A percentile compares a stretch with the other conserved stretches of the same genome.
These are phyloP conservation scores for Catharus fuscescens DNA, from an alignment of 2,113 vertebrate species.

Conservation along the genomic window DNA sequence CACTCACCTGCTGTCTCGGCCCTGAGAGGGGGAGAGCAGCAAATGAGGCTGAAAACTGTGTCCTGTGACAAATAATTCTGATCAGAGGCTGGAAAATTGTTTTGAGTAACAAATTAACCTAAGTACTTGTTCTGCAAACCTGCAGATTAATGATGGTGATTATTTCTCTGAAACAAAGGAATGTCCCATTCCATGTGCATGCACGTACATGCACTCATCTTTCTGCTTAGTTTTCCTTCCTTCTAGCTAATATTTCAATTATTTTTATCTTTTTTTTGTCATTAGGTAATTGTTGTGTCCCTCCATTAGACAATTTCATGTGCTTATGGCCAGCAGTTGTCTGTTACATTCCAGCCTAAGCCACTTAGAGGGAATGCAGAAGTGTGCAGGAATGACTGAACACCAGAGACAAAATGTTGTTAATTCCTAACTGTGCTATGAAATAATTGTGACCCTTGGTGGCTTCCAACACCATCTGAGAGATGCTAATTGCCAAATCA, in stretches of 20 bases:
- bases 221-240: background rate
- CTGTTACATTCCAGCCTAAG: background rate
- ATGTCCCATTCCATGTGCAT: background rate
- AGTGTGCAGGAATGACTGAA: background rate
- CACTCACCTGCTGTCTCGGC: background rate
- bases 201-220: background rate
- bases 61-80: background rate
- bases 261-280: background rate
- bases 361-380: background rate
- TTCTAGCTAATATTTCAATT: background rate
- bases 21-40: background rate
- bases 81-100: background rate
- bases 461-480: background rate
- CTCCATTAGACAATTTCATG: background rate
- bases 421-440: background rate
- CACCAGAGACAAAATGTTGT: background rate
- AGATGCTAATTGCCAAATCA: constrained; percentile 1
- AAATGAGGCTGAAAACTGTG: background rate
- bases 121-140: background rate
- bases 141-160: background rate
- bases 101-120: background rate
- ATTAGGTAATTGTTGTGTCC: background rate
- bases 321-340: background rate
- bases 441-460: background rate
- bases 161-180: background rate